A percentile compares a stretch with the other conserved stretches of the same genome.
These are phyloP conservation scores for Ypsolopha sequella DNA, from an alignment of 2,888 invertebrate species.

Conservation along the genomic window DNA sequence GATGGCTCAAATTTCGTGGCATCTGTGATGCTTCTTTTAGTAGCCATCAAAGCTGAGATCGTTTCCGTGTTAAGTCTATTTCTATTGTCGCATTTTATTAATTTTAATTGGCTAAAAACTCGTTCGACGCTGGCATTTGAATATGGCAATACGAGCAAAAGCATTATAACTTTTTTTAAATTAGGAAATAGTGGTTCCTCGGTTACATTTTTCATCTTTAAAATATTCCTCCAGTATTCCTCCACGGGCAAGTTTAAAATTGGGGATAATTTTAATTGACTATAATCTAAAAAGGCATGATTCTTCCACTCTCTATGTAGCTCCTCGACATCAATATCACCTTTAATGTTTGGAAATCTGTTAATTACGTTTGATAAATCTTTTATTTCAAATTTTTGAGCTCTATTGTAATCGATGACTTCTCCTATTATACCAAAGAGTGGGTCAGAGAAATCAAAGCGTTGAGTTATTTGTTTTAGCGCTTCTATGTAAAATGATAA, in stretches of 20 bases:
- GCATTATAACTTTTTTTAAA: too few species aligned
- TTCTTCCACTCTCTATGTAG: conserved; percentile 9
- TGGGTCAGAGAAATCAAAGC: conserved; percentile 10
- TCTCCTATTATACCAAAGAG: conserved; percentile 5
- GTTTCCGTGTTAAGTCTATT: conserved; percentile 12
- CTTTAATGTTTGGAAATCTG: conserved; percentile 7
- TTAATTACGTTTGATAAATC: conserved; percentile 8
- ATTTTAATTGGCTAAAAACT: conserved; percentile 16
- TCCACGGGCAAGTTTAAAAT: too few species aligned
- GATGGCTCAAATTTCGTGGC: conserved; percentile 7
- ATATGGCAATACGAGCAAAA: conserved; percentile 14
- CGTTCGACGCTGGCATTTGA: conserved; percentile 15
- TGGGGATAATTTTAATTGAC: too few species aligned
- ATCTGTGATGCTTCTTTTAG: conserved; percentile 7
- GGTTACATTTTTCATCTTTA: too few species aligned
- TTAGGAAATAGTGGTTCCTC: too few species aligned
- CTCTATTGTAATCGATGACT: conserved; percentile 5
- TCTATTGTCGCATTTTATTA: conserved; percentile 12
- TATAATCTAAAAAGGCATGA: too few species aligned
- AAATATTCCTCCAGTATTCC: too few species aligned
- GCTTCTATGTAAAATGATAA: conserved; percentile 11
- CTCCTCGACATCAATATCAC: conserved; percentile 3
- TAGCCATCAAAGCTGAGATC: conserved; percentile 15
- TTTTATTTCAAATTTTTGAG: too few species aligned
- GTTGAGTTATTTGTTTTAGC: conserved; percentile 11